A percentile compares a stretch with the other conserved stretches of the same genome.
Evolutionary conservation across 1,140 invertebrate genomes (phyloP).

Genomic region (Trichogramma pretiosum): DNA sequence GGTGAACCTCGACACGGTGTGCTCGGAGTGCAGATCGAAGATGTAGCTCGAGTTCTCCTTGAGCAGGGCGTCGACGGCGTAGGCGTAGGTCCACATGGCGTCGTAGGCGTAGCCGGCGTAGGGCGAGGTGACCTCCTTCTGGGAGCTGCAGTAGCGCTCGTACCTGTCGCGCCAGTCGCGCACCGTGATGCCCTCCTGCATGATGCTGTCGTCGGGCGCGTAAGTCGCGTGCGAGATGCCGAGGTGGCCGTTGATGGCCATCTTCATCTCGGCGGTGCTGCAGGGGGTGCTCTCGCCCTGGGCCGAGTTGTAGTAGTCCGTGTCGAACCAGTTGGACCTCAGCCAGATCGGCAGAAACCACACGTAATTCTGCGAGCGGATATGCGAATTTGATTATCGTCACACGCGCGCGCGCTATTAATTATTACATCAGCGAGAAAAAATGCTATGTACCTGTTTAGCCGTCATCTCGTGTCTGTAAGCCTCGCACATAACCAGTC

Average conservation of each 20-base stretch:
- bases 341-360: slow-evolving; percentile 79
- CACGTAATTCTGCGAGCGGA: slow-evolving; percentile 54
- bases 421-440: not conserved
- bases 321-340: slow-evolving; percentile 57
- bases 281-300: slow-evolving; percentile 50
- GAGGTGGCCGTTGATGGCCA: slow-evolving; percentile 70
- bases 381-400: not conserved
- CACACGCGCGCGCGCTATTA: not conserved
- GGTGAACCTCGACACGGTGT: slow-evolving; percentile 44
- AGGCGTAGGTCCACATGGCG: slow-evolving; percentile 75
- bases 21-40: slow-evolving; percentile 32
- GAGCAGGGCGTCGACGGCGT: slow-evolving; percentile 58
- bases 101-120: slow-evolving; percentile 77
- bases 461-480: slow-evolving; percentile 58
- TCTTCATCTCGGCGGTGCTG: slow-evolving; percentile 53
- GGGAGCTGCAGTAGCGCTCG: slow-evolving; percentile 24
- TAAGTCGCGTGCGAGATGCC: slow-evolving; percentile 62
- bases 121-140: slow-evolving; percentile 37
- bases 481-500: slow-evolving; percentile 68
- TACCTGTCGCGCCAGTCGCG: slow-evolving; percentile 50
- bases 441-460: slow-evolving; percentile 30
- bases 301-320: slow-evolving; percentile 49
- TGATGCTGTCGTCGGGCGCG: slow-evolving; percentile 50
- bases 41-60: slow-evolving; percentile 41
- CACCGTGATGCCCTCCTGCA: slow-evolving; percentile 59